Conservation (phyloP, 2,888 invertebrate genomes). For the Synergus gifuensis region DNA sequence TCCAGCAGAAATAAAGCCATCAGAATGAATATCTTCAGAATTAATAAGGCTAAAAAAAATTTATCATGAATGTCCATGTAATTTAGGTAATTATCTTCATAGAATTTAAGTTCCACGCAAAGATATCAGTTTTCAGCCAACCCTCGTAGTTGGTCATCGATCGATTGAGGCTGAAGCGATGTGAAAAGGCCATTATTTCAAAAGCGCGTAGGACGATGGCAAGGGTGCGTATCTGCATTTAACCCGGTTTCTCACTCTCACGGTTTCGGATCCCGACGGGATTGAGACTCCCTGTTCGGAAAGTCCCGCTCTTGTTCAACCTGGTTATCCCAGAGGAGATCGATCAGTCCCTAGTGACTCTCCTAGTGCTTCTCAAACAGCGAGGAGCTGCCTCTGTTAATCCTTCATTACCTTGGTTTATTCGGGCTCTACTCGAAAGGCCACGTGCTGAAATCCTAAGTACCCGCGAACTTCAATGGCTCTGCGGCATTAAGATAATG, state of each 20-base stretch:
- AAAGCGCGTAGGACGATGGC: neutral
- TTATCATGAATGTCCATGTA: neutral
- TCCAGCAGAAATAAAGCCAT: neutral
- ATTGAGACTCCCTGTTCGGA: conserved; percentile 33
- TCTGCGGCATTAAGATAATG: conserved; percentile 26
- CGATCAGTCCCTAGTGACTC: conserved; percentile 66
- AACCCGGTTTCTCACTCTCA: conserved; percentile 69
- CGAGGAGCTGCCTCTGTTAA: conserved; percentile 57
- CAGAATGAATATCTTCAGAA: neutral
- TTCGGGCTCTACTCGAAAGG: conserved; percentile 60
- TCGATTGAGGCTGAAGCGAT: neutral
- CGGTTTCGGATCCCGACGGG: conserved; percentile 43
- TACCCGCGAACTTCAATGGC: conserved; percentile 57
- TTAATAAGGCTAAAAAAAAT: neutral
- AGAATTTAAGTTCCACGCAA: neutral
- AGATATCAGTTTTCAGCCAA: conserved; percentile 19
- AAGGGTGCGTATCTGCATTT: conserved; percentile 67
- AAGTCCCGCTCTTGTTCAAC: conserved; percentile 41
- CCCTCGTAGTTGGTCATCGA: neutral
- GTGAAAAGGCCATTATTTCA: conserved; percentile 26
- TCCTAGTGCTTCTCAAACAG: conserved; percentile 69
- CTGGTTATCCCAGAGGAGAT: conserved; percentile 62
- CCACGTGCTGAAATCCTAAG: conserved; percentile 59
- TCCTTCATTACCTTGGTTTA: conserved; percentile 64
- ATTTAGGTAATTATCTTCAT: neutral